Conservation (phyloP, 2,797 vertebrate species). For the Tragelaphus eurycerus region DNA sequence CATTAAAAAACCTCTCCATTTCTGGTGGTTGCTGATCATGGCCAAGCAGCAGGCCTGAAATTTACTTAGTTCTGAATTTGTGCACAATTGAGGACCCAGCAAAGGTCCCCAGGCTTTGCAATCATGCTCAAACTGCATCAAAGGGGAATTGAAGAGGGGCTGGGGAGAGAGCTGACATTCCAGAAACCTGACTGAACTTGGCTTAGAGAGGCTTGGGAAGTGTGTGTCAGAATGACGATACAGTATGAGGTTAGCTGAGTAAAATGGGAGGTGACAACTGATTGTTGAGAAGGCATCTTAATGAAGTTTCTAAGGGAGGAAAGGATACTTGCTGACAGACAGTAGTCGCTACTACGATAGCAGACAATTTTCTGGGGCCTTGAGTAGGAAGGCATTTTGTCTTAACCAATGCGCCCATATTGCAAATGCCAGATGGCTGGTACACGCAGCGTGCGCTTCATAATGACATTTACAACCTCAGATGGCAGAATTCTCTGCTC, state of each 20-base stretch:
- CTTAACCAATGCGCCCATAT: not conserved
- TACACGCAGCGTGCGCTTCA: not conserved
- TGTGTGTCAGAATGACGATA: not conserved
- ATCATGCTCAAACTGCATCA: not conserved
- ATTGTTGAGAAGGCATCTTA: constrained; percentile 3
- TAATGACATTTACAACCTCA: constrained; percentile 15
- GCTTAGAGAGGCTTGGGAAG: not conserved
- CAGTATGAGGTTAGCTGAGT: not conserved
- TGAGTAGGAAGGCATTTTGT: constrained; percentile 6
- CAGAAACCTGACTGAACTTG: not conserved
- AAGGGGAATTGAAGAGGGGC: not conserved
- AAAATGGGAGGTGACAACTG: not conserved
- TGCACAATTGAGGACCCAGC: not conserved
- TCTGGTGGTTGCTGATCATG: not conserved
- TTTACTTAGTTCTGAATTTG: not conserved
- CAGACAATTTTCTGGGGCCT: constrained; percentile 10
- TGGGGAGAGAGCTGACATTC: not conserved
- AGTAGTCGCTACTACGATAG: not conserved
- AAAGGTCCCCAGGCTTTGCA: not conserved
- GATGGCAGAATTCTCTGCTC: not conserved
- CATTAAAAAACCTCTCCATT: not conserved
- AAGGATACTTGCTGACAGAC: constrained; percentile 15
- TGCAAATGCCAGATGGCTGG: not conserved
- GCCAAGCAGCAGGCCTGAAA: not conserved
- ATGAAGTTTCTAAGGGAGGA: not conserved